Evolutionary conservation across 53 echinoderm and acorn worm genomes (phyloP).

Genomic region (Hippasteria phrygiana): DNA sequence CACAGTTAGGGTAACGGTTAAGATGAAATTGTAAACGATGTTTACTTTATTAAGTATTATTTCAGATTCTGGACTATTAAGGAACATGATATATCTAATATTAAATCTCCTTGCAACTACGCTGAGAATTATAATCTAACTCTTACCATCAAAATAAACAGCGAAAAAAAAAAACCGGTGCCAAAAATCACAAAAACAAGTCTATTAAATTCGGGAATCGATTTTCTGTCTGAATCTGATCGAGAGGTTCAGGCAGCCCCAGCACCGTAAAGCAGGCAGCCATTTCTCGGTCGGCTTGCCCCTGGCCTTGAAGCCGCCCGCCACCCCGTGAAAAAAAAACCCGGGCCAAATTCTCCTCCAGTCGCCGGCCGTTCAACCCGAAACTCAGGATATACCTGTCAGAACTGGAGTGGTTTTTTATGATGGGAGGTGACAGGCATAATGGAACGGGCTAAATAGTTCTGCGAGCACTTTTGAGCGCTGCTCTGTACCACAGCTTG

Average conservation of each 20-base stretch:
- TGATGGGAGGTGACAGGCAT: slow-evolving; percentile 43
- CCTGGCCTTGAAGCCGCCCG: slow-evolving; percentile 35
- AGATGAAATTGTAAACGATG: too few species aligned
- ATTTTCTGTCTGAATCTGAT: not conserved
- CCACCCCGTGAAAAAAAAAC: not conserved
- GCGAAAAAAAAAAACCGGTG: too few species aligned
- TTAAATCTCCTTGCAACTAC: too few species aligned
- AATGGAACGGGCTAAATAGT: slow-evolving; percentile 26
- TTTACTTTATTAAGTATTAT: too few species aligned
- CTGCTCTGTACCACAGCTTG: not conserved
- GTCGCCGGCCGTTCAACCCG: slow-evolving; percentile 42
- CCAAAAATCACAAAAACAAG: too few species aligned
- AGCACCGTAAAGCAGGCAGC: not conserved
- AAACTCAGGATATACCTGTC: slow-evolving; percentile 41
- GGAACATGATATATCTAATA: too few species aligned
- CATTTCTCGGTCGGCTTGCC: not conserved
- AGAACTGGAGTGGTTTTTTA: slow-evolving; percentile 37
- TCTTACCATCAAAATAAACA: too few species aligned
- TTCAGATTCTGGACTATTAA: too few species aligned
- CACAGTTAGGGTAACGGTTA: too few species aligned
- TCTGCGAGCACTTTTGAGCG: not conserved
- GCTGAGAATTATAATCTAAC: too few species aligned
- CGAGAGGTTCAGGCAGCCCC: too few species aligned
- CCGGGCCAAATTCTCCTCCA: not conserved
- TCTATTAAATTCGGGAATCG: not conserved